Evolutionary conservation across 1,140 invertebrate genomes (phyloP).

Genomic region (Drosophila seguyi): DNA sequence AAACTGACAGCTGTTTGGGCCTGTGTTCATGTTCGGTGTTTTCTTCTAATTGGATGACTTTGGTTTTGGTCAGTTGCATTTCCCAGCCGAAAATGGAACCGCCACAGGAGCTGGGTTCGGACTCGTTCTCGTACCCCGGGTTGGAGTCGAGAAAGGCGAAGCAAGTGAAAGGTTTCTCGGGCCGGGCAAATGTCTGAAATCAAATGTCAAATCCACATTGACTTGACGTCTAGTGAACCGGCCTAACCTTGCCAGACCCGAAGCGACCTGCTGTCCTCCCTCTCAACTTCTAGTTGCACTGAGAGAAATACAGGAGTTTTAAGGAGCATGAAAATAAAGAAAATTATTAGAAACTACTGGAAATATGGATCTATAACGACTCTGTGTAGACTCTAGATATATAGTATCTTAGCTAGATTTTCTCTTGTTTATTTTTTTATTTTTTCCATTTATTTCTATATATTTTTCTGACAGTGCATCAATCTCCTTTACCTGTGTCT

Average conservation of each 20-base stretch:
- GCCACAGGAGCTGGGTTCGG: background rate
- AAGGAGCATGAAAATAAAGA: too few relatives aligned
- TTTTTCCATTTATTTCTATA: background rate
- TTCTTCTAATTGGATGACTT: slow-evolving; percentile 75
- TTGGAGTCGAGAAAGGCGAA: background rate
- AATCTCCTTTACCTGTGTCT: slow-evolving; percentile 48
- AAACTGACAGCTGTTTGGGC: slow-evolving; percentile 69
- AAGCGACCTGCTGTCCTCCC: slow-evolving; percentile 6
- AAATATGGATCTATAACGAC: background rate
- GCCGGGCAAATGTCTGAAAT: slow-evolving; percentile 54
- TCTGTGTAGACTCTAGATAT: too few relatives aligned
- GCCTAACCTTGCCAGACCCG: slow-evolving; percentile 71
- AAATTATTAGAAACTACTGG: too few relatives aligned
- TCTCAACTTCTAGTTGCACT: background rate
- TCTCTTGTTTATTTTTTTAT: too few relatives aligned
- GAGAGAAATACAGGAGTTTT: background rate
- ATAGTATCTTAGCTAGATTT: background rate
- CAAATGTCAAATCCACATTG: slow-evolving; percentile 82
- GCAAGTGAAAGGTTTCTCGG: slow-evolving; percentile 33
- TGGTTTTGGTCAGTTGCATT: slow-evolving; percentile 68
- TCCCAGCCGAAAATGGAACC: slow-evolving; percentile 25
- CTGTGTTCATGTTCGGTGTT: slow-evolving; percentile 63
- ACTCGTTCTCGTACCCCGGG: slow-evolving; percentile 1
- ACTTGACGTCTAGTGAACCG: slow-evolving; percentile 61
- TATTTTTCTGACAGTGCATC: slow-evolving; percentile 14